Conservation (phyloP, 1,140 invertebrate genomes). For the Stenopsyche tienmushanensis region DNA sequence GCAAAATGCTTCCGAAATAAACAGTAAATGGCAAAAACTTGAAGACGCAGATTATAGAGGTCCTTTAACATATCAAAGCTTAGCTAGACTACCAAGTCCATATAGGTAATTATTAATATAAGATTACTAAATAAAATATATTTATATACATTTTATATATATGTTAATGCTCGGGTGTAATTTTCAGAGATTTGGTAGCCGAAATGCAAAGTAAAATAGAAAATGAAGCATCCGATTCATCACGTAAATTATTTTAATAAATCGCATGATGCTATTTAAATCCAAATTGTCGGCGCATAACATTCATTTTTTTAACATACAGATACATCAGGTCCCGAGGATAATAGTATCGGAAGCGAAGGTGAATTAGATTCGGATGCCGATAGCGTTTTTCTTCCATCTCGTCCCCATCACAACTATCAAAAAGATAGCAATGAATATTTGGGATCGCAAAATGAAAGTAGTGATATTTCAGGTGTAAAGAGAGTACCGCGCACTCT, state of each 20-base stretch:
- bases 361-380: constrained; percentile 54
- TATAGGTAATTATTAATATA: constrained; percentile 59
- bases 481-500: constrained; percentile 51
- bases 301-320: constrained; percentile 24
- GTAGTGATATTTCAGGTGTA: constrained; percentile 42
- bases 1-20: constrained; percentile 63
- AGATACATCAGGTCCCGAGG: constrained; percentile 57
- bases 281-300: background rate
- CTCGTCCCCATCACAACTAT: constrained; percentile 44
- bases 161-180: constrained; percentile 15
- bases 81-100: constrained; percentile 75
- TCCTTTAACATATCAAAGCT: constrained; percentile 80
- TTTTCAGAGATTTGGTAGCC: constrained; percentile 53
- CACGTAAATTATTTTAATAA: constrained; percentile 44
- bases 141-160: constrained; percentile 20
- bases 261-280: background rate
- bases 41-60: constrained; percentile 82
- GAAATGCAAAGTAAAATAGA: constrained; percentile 52
- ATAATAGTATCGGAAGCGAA: constrained; percentile 54
- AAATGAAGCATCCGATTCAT: constrained; percentile 52
- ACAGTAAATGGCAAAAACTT: constrained; percentile 69
- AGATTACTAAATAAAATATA: background rate
- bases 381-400: constrained; percentile 54
- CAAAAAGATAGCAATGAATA: constrained; percentile 26
- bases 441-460: constrained; percentile 11